Conservation (phyloP, 2,113 vertebrate genomes). For the Leptobrachium ailaonicum region DNA sequence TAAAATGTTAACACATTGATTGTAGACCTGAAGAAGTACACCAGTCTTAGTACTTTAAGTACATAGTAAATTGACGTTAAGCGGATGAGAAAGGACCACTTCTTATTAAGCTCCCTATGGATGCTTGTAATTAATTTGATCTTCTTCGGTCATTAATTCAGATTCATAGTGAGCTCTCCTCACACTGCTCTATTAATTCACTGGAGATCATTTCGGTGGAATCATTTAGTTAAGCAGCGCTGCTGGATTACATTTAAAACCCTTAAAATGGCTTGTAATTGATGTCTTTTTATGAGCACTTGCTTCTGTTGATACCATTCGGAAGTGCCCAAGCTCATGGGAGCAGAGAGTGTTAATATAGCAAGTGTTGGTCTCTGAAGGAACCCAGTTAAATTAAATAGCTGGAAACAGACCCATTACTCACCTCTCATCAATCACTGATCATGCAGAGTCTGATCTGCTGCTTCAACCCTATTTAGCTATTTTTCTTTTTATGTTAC, state of each 20-base stretch:
- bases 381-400: slow-evolving; percentile 59
- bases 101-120: slow-evolving; percentile 71
- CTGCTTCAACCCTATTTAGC: background rate
- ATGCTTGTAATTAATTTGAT: slow-evolving; percentile 80
- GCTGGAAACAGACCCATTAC: slow-evolving; percentile 60
- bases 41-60: background rate
- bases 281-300: slow-evolving; percentile 80
- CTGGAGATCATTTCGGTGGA: slow-evolving; percentile 73
- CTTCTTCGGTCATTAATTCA: slow-evolving; percentile 78
- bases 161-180: slow-evolving; percentile 66
- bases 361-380: slow-evolving; percentile 56
- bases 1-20: background rate
- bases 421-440: slow-evolving; percentile 57
- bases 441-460: slow-evolving; percentile 18
- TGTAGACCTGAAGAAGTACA: background rate
- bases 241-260: slow-evolving; percentile 79
- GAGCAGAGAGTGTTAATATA: slow-evolving; percentile 51
- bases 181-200: slow-evolving; percentile 76
- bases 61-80: slow-evolving; percentile 64
- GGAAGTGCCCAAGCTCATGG: slow-evolving; percentile 40
- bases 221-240: slow-evolving; percentile 80
- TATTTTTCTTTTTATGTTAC: slow-evolving; percentile 6
- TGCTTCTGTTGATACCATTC: slow-evolving; percentile 75
- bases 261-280: slow-evolving; percentile 80
- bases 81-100: slow-evolving; percentile 59